A percentile compares a stretch with the other conserved stretches of the same genome.
phyloP scores from a whole-genome alignment of 2,888 invertebrate species.

The Acheta domesticus region DNA sequence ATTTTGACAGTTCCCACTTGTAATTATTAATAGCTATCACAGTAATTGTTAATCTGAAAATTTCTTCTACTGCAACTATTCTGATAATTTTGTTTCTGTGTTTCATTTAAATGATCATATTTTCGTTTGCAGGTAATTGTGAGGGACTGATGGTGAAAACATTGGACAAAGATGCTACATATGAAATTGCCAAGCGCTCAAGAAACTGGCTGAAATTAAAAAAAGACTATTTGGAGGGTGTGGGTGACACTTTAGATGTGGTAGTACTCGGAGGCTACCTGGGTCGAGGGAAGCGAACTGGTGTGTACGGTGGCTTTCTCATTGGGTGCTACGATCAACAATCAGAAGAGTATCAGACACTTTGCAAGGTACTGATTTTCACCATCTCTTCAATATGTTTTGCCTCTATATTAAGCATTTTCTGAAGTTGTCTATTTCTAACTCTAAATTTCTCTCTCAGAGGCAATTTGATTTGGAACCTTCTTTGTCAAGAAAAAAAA shows the following conservation, averaged over 20 bases:
- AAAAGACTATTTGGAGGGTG: conserved; percentile 95
- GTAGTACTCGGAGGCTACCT: conserved; percentile 93
- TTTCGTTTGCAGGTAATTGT: conserved; percentile 69
- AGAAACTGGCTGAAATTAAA: conserved; percentile 94
- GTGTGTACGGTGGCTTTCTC: conserved; percentile 91
- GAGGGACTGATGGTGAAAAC: conserved; percentile 99
- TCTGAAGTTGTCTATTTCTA: too few species aligned
- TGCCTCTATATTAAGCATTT: too few species aligned
- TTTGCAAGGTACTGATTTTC: conserved; percentile 70
- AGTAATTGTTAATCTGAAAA: too few species aligned
- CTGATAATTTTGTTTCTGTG: background rate
- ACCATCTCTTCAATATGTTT: background rate
- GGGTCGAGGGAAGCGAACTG: conserved; percentile 90
- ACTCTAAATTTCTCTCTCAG: too few species aligned
- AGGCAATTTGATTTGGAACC: too few species aligned
- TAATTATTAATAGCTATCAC: too few species aligned
- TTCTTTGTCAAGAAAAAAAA: too few species aligned
- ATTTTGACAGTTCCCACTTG: too few species aligned
- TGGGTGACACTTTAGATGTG: conserved; percentile 93
- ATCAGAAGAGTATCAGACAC: conserved; percentile 86
- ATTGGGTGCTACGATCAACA: conserved; percentile 88
- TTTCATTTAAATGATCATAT: conserved; percentile 12
- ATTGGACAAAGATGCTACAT: conserved; percentile 80
- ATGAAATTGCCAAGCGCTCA: conserved; percentile 95
- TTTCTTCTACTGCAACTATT: too few species aligned